phyloP scores from a whole-genome alignment of 1,140 invertebrate genomes.

The Eulimnadia texana region DNA sequence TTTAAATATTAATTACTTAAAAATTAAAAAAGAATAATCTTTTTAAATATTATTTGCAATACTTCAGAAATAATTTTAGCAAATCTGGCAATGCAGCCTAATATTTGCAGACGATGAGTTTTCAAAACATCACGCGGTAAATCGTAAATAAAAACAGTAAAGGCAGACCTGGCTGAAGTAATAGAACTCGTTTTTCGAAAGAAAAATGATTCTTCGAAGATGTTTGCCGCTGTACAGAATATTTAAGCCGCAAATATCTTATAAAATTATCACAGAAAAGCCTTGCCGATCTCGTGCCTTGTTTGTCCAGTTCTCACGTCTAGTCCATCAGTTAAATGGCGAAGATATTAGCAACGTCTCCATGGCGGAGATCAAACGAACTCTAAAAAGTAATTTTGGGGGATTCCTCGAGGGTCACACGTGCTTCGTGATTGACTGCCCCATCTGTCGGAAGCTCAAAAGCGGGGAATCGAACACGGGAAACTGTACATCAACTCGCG shows the following conservation, averaged over 20 bases:
- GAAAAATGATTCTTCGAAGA: background rate
- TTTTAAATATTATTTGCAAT: too few species aligned
- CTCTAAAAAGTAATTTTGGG: background rate
- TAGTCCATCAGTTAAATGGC: background rate
- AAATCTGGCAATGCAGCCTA: background rate
- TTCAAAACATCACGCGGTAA: background rate
- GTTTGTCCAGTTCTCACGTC: background rate
- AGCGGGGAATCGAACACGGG: background rate
- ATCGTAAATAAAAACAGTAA: too few species aligned
- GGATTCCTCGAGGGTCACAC: constrained; percentile 15
- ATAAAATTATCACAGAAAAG: background rate
- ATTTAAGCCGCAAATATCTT: background rate
- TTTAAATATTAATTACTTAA: too few species aligned
- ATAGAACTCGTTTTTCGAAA: too few species aligned
- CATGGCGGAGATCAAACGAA: constrained; percentile 7
- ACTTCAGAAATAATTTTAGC: too few species aligned
- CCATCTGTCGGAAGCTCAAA: background rate
- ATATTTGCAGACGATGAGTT: background rate
- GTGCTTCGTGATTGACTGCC: constrained; percentile 10
- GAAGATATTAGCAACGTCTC: background rate
- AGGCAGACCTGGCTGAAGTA: too few species aligned
- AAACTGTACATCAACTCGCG: constrained; percentile 13
- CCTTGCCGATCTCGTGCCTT: constrained; percentile 13
- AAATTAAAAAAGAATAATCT: too few species aligned
- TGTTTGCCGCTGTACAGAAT: background rate